Evolutionary conservation across 2,797 vertebrate species (phyloP).

Genomic region (Crenichthys baileyi): DNA sequence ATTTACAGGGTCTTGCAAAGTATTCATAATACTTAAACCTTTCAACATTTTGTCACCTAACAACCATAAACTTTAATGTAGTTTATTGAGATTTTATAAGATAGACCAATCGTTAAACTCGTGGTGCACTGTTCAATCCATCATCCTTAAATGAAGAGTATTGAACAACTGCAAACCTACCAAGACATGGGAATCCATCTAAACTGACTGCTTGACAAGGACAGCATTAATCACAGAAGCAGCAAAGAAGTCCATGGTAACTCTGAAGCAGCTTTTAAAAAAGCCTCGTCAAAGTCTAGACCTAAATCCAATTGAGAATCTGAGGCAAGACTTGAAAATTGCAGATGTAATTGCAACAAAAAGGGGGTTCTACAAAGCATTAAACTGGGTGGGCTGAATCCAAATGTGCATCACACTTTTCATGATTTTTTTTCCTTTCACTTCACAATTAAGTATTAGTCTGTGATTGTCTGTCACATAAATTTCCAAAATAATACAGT

Average conservation of each 20-base stretch:
- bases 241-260: too few species aligned
- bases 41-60: too few species aligned
- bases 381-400: neutral
- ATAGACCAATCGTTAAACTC: too few species aligned
- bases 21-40: too few species aligned
- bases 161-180: neutral
- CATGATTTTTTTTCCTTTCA: neutral
- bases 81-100: too few species aligned
- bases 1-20: too few species aligned
- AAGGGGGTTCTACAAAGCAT: neutral
- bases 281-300: neutral
- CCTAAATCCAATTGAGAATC: neutral
- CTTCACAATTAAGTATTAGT: neutral
- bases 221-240: too few species aligned
- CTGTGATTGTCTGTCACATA: neutral
- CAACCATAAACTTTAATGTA: too few species aligned
- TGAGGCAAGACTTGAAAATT: neutral
- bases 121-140: neutral
- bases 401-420: neutral
- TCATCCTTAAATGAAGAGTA: neutral
- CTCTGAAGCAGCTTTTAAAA: neutral
- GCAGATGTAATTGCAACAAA: neutral
- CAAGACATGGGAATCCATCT: neutral
- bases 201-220: too few species aligned
- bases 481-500: neutral